A percentile compares a stretch with the other conserved stretches of the same genome.
Conservation (phyloP, 1,140 invertebrate genomes). For the Aphelenchoides besseyi region DNA sequence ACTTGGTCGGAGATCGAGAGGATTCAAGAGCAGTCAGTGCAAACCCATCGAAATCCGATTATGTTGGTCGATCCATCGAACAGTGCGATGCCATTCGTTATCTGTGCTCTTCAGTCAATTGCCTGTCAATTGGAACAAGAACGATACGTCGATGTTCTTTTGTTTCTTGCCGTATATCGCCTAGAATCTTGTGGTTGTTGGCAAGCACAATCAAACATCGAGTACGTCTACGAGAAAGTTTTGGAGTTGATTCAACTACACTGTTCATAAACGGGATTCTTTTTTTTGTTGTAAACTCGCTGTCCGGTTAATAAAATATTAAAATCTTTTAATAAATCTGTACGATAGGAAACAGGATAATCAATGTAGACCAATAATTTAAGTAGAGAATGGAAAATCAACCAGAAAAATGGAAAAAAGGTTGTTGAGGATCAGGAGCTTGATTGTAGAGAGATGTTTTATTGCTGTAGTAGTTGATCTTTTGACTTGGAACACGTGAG, state of each 20-base stretch:
- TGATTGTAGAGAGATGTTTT: constrained; percentile 4
- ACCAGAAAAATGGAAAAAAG: background rate
- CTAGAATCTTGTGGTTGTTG: constrained; percentile 41
- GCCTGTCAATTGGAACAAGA: constrained; percentile 59
- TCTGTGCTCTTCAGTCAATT: constrained; percentile 58
- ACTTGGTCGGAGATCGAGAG: constrained; percentile 56
- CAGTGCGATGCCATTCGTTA: constrained; percentile 45
- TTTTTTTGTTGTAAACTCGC: too few relatives aligned
- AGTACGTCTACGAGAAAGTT: constrained; percentile 50
- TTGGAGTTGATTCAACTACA: constrained; percentile 41
- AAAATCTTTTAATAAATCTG: too few relatives aligned
- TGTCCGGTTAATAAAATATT: too few relatives aligned
- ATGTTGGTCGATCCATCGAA: constrained; percentile 45
- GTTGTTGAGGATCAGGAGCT: background rate
- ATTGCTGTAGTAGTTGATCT: constrained; percentile 31
- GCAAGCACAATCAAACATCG: constrained; percentile 41
- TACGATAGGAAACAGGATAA: too few relatives aligned
- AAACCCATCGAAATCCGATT: constrained; percentile 42
- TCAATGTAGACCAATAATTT: too few relatives aligned
- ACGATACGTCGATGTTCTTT: constrained; percentile 45
- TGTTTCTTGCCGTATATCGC: constrained; percentile 40
- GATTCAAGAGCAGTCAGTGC: constrained; percentile 46
- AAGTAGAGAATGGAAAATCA: background rate
- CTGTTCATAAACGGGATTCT: constrained; percentile 6
- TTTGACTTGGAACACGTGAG: constrained; percentile 26